Evolutionary conservation across 1,140 invertebrate species (phyloP), one percentile per base, ranked within the genome.

Genomic region (Procambarus clarkii): DNA sequence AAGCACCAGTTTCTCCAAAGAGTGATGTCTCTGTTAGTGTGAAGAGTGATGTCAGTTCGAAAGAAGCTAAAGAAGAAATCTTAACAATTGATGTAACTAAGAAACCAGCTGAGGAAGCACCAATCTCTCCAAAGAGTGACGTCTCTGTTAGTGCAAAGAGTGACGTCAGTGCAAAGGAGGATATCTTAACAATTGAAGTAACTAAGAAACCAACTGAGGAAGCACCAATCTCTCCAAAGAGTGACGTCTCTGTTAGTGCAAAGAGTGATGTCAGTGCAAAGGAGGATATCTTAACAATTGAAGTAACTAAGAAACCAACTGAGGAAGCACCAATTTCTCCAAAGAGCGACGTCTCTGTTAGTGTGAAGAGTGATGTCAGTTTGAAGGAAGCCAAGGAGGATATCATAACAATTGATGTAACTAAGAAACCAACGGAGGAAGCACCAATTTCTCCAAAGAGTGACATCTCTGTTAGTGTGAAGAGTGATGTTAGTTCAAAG

Each of bases 11-110:
- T 44, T 83, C 81, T 24, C 81, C 81, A 3, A 64, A 64, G 24
- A 83, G 81, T 60, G 81, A 83, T n/a, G 69, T 83, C 58, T 83
- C 81, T n/a, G 24, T 69, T 2, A 85, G 82, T 45, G 82, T 48
- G 24, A 86, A 86, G 82, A 83, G 54, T 76, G 78, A 50, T n/a
- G 3, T 80, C 24, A 48, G 48, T 24, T 81, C 60, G 45, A 84
- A 71, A 8, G 24, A 46, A 15, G 34, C 8, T 21, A 45, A 71
- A 0, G 48, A 58, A 11, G 3, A 0, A 21, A 15, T 80, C 18
- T 24, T 46, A 4, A 54, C 54, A 44, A 45, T 46, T 4, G 87
- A 95, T 50, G 94, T 86, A 78, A n/a, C n/a, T 0, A 74, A 91
- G 46, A 91, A 83, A 76, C 34, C 34, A 18, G 13, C 46, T 46